Percentiles rank a stretch among this genome's conserved stretches.
Evolutionary conservation across 2,113 vertebrate genomes (phyloP).

Genomic region (Anhinga rufa): DNA sequence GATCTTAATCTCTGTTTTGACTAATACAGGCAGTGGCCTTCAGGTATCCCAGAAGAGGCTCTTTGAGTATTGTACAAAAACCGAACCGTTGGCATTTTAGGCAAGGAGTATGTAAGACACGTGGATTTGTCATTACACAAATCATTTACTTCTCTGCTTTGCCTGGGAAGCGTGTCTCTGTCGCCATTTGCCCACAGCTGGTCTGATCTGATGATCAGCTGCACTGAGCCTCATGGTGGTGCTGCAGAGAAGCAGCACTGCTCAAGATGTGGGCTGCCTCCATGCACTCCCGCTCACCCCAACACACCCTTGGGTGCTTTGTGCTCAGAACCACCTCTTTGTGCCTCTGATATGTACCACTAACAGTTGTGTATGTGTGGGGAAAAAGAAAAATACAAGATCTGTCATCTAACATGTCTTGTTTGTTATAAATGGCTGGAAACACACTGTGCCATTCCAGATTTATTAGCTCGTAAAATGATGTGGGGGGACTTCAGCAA

Average conservation of each 20-base stretch:
- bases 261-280: background rate
- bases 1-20: slow-evolving; percentile 1
- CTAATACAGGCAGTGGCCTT: background rate
- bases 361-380: accelerated
- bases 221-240: background rate
- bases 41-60: background rate
- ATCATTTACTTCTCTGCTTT: background rate
- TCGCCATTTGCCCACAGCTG: background rate
- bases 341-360: background rate
- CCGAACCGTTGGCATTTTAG: background rate
- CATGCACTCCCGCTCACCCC: background rate
- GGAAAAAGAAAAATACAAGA: background rate
- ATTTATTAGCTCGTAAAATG: background rate
- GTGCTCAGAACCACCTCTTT: background rate
- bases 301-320: background rate
- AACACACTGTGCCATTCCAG: background rate
- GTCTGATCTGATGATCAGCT: background rate
- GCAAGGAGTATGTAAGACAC: background rate
- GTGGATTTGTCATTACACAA: background rate
- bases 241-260: background rate
- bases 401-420: background rate
- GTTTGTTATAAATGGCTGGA: background rate
- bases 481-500: background rate
- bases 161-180: background rate
- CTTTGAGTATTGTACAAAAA: background rate